Evolutionary conservation across 2,113 vertebrate genomes (phyloP).

Genomic region (Notothenia rossii): DNA sequence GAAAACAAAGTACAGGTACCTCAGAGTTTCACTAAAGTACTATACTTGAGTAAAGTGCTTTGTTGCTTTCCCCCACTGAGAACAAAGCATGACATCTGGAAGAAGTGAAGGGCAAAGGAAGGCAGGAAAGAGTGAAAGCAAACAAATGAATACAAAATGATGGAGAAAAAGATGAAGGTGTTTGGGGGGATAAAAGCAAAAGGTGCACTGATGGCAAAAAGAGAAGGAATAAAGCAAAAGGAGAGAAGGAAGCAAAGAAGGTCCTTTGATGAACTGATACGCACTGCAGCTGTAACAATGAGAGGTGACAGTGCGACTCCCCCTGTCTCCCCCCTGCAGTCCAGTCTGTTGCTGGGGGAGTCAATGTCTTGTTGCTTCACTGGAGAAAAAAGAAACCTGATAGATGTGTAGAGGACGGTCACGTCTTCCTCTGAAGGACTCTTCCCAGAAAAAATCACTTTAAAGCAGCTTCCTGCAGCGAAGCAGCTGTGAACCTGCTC

Average conservation of each 20-base stretch:
- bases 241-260: background rate
- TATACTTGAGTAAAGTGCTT: no score
- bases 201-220: background rate
- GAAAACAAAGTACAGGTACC: no score
- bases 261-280: background rate
- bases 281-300: background rate
- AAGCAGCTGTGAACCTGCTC: slow-evolving; percentile 4
- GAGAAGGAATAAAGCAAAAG: background rate
- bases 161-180: background rate
- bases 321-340: background rate
- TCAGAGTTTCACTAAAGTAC: no score
- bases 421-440: slow-evolving; percentile 15
- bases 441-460: slow-evolving; percentile 4
- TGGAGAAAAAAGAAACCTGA: slow-evolving; percentile 7
- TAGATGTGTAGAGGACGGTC: background rate
- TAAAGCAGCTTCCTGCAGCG: slow-evolving; percentile 2
- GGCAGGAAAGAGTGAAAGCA: background rate
- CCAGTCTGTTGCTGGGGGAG: background rate
- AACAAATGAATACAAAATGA: background rate
- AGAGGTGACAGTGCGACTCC: background rate
- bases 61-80: no score
- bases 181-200: background rate
- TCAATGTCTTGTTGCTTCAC: background rate
- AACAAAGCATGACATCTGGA: background rate
- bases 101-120: background rate